These are phyloP conservation scores for Delphinus delphis DNA, from an alignment of 2,113 vertebrate genomes.

Conservation along the genomic window DNA sequence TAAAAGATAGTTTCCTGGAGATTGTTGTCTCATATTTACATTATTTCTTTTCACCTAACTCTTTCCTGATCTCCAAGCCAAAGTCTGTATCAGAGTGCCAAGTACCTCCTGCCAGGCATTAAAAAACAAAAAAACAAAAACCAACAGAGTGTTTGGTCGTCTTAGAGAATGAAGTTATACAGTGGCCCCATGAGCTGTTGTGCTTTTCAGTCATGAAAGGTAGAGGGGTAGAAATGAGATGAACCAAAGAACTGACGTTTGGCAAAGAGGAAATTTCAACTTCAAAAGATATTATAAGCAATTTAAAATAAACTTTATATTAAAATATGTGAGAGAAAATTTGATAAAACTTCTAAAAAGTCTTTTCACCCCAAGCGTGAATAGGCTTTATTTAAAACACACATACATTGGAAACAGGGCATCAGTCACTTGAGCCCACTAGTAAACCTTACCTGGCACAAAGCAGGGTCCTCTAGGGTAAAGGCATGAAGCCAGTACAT, in stretches of 20 bases:
- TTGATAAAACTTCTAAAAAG: neutral
- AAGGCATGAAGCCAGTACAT: neutral
- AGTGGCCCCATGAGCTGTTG: too few relatives aligned
- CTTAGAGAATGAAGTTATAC: neutral
- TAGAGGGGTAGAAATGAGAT: neutral
- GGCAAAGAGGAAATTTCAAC: neutral
- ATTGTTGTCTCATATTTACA: neutral
- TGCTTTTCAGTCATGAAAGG: neutral
- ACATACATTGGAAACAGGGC: neutral
- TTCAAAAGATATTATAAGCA: constrained; percentile 4
- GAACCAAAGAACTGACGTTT: neutral
- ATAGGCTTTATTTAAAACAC: neutral
- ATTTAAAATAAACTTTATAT: neutral
- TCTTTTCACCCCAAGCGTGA: neutral
- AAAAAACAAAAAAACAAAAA: neutral
- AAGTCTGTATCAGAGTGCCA: neutral
- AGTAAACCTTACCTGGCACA: neutral
- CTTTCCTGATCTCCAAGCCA: neutral
- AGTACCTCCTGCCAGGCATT: neutral
- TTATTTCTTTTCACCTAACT: neutral
- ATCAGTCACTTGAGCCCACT: neutral
- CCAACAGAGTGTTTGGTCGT: neutral
- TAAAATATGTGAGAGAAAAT: neutral
- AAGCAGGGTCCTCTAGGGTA: neutral
- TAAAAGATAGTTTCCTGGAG: neutral